A percentile compares a stretch with the other conserved stretches of the same genome.
Evolutionary conservation across 1,140 invertebrate genomes (phyloP).

Genomic region (Hycleus phaleratus): DNA sequence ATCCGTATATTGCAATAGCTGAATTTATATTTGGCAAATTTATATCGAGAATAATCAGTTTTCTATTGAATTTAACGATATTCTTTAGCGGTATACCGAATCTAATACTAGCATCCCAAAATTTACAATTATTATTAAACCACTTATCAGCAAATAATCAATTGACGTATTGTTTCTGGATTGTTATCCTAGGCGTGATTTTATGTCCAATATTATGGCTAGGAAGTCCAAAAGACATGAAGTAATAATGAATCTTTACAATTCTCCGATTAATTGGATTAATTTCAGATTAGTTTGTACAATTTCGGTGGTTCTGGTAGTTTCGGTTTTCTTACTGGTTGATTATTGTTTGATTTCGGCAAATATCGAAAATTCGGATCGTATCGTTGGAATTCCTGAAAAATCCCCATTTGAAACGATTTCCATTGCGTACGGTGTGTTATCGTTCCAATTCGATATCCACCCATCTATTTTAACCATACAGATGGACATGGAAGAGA

Average conservation of each 20-base stretch:
- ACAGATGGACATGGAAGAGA: slow-evolving; percentile 70
- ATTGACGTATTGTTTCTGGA: slow-evolving; percentile 67
- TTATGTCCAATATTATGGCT: slow-evolving; percentile 73
- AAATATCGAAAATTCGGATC: background rate
- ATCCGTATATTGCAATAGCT: slow-evolving; percentile 68
- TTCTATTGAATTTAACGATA: slow-evolving; percentile 62
- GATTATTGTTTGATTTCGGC: slow-evolving; percentile 46
- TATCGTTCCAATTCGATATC: slow-evolving; percentile 68
- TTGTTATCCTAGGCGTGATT: slow-evolving; percentile 58
- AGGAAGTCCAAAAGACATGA: slow-evolving; percentile 77
- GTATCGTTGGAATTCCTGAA: background rate
- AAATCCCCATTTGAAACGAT: slow-evolving; percentile 42
- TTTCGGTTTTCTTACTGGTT: slow-evolving; percentile 48
- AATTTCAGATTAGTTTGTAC: slow-evolving; percentile 48
- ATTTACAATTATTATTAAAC: slow-evolving; percentile 62
- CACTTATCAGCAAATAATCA: slow-evolving; percentile 54
- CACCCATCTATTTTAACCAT: slow-evolving; percentile 71
- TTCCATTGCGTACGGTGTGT: slow-evolving; percentile 53
- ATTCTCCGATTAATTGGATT: background rate
- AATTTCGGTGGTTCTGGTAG: slow-evolving; percentile 50
- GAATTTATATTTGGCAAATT: slow-evolving; percentile 59
- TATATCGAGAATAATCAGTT: slow-evolving; percentile 51
- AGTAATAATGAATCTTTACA: slow-evolving; percentile 44
- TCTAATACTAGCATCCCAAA: slow-evolving; percentile 70
- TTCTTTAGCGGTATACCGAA: slow-evolving; percentile 70